phyloP scores from a whole-genome alignment of 2,888 invertebrate species.

The Xiphydria camelus region DNA sequence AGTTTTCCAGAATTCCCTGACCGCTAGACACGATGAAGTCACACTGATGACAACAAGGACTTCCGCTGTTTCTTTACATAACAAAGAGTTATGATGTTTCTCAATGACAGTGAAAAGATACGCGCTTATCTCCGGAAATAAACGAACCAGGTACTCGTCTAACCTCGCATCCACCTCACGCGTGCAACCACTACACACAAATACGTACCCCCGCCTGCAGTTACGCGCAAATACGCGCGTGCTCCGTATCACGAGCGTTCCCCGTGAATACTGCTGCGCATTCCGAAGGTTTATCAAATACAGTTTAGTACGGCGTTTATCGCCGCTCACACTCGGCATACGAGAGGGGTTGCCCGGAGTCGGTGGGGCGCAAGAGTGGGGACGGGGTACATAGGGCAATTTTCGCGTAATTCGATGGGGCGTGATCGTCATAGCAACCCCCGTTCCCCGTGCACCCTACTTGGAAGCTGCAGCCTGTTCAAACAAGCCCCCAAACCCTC shows the following conservation, averaged over 20 bases:
- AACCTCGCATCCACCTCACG: too few species aligned
- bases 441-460: slow-evolving; percentile 37
- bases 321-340: slow-evolving; percentile 28
- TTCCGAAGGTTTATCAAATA: slow-evolving; percentile 43
- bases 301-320: slow-evolving; percentile 49
- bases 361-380: slow-evolving; percentile 11
- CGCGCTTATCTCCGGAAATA: too few species aligned
- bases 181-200: neutral
- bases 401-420: slow-evolving; percentile 56
- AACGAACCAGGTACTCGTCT: too few species aligned
- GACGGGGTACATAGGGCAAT: slow-evolving; percentile 51
- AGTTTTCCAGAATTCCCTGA: too few species aligned
- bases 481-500: slow-evolving; percentile 51
- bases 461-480: slow-evolving; percentile 53
- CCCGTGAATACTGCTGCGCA: slow-evolving; percentile 2
- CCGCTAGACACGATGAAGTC: too few species aligned
- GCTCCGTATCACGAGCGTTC: neutral
- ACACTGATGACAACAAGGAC: too few species aligned
- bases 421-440: slow-evolving; percentile 58
- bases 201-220: too few species aligned
- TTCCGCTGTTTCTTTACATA: too few species aligned
- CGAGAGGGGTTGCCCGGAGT: slow-evolving; percentile 8
- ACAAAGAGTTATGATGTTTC: too few species aligned
- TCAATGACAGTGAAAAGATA: too few species aligned
- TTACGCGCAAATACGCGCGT: too few species aligned